Evolutionary conservation across 2,113 vertebrate genomes (phyloP), one percentile per base, ranked within the genome.

Genomic region (Epinephelus cyanopodus): DNA sequence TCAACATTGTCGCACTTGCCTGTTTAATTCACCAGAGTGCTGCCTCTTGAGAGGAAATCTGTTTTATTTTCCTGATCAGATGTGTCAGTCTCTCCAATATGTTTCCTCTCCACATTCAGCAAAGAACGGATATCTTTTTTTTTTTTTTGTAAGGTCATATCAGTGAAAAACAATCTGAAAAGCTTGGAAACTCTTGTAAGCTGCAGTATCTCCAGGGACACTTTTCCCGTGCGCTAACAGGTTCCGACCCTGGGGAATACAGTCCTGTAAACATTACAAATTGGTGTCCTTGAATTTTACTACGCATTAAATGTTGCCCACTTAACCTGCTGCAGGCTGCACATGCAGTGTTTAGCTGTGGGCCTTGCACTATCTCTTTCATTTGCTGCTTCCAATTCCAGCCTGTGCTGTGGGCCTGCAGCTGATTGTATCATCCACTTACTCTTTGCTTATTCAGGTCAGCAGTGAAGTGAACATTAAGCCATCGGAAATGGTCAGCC

Each of bases 231-330:
- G 50, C 69, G 74, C 53, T 58, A 60, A 64, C 29, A 62, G 39
- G 27, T 64, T 57, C 50, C 69, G 23, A 57, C 56, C 29, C 29
- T 23, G 19, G 25, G 54, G 74, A 52, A 79, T 60, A 13, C 27
- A 27, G 4, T 25, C 39, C 15, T 50, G 45, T 75, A 62, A 73
- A 53, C 0, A 6, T 75, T 45, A 64, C 42, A 75, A 87, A 73
- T 70, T 29, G 58, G 3, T 61, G 60, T 63, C 79, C 65, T 78
- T 81, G 56, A 81, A 77, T 81, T 78, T 48, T 65, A 71, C 66
- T 62, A 6, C 60, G 37, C 48, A 76, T 74, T 54, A 79, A 79
- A 17, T 50, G 53, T 67, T 75, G 56, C 69, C 74, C 80, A 58
- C 42, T 85, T 78, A 72, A 86, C 61, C 50, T 62, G 74, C 62